phyloP scores from a whole-genome alignment of 2,113 vertebrate species.

The Misgurnus mizolepis region DNA sequence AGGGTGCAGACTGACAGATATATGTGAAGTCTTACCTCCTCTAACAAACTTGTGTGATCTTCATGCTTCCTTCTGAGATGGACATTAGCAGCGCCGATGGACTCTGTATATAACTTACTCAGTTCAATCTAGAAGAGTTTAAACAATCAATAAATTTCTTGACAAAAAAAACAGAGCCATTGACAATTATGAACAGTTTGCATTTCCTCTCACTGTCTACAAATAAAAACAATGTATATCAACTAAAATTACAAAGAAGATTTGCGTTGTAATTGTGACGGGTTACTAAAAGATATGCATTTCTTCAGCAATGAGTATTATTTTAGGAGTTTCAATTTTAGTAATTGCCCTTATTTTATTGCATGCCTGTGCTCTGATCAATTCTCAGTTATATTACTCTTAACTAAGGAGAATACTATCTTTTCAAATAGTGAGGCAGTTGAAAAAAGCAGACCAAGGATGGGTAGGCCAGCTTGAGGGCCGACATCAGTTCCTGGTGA shows the following conservation, averaged over 20 bases:
- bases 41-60: slow-evolving; percentile 72
- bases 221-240: no score
- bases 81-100: slow-evolving; percentile 55
- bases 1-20: neutral
- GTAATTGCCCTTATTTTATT: no score
- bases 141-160: neutral
- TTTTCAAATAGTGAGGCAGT: neutral
- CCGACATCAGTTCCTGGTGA: slow-evolving; percentile 69
- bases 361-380: no score
- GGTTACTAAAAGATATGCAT: no score
- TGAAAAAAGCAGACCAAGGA: slow-evolving; percentile 75
- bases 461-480: slow-evolving; percentile 70
- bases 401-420: no score
- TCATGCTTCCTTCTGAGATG: slow-evolving; percentile 65
- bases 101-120: slow-evolving; percentile 56
- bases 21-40: slow-evolving; percentile 67
- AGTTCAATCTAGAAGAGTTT: slow-evolving; percentile 65
- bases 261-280: no score
- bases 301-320: no score
- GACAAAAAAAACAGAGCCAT: neutral
- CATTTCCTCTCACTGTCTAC: no score
- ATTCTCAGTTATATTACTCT: no score
- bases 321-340: no score
- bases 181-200: neutral
- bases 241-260: no score